A percentile compares a stretch with the other conserved stretches of the same genome.
These are phyloP conservation scores for Dysmachus trigonus DNA, from an alignment of 2,888 invertebrate species.

Conservation along the genomic window DNA sequence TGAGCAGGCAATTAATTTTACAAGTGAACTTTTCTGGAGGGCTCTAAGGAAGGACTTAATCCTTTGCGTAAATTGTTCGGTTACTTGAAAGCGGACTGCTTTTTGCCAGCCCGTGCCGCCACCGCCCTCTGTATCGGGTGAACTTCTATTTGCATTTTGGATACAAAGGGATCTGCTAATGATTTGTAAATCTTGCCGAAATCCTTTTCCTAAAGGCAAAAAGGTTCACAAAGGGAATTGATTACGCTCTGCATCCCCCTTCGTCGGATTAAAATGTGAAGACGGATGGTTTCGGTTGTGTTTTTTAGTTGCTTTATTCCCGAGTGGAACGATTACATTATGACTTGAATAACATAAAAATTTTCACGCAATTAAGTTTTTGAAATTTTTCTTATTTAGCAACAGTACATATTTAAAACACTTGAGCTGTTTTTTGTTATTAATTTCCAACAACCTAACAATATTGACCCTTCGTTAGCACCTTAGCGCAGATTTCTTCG, in stretches of 20 bases:
- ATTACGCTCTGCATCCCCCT: background rate
- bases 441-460: too few relatives aligned
- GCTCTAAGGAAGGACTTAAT: background rate
- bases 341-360: background rate
- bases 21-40: background rate
- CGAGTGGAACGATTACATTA: background rate
- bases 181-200: conserved; percentile 28
- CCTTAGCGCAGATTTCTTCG: too few relatives aligned
- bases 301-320: background rate
- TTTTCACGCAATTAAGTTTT: background rate
- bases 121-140: background rate
- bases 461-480: too few relatives aligned
- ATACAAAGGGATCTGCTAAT: background rate
- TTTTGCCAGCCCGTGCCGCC: background rate
- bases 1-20: conserved; percentile 26
- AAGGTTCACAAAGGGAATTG: background rate
- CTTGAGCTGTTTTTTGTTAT: background rate
- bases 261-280: background rate
- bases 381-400: background rate
- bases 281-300: background rate
- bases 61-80: background rate
- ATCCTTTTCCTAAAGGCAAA: background rate
- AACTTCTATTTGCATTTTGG: conserved; percentile 7
- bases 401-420: background rate
- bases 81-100: background rate